Percentiles rank a stretch among this genome's conserved stretches.
These are phyloP conservation scores for Chaetorhynchus papuensis DNA, from an alignment of 2,113 vertebrate genomes.

Conservation along the genomic window DNA sequence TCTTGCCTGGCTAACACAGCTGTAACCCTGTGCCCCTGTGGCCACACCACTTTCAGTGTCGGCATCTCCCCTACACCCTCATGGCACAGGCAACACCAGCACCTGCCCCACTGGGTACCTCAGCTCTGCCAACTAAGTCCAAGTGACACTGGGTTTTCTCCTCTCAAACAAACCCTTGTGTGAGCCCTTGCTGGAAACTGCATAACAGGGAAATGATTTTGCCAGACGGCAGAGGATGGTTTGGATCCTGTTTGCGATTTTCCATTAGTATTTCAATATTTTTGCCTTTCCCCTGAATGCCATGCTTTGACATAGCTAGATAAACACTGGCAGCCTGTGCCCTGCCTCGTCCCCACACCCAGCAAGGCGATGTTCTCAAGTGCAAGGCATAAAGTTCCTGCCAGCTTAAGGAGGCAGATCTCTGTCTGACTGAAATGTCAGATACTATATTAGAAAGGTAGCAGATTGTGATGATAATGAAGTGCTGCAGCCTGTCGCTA, in stretches of 20 bases:
- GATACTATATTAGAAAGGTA: constrained; percentile 41
- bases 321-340: background rate
- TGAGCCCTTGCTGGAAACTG: background rate
- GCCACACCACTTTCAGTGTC: rapidly evolving
- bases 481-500: constrained; percentile 58
- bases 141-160: background rate
- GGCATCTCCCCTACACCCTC: background rate
- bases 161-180: background rate
- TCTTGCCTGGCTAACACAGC: background rate
- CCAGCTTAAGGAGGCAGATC: background rate
- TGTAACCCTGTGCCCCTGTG: background rate
- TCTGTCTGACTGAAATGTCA: constrained; percentile 53
- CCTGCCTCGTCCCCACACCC: background rate
- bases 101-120: rapidly evolving
- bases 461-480: constrained; percentile 63
- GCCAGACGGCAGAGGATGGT: background rate
- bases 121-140: background rate
- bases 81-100: too few relatives aligned
- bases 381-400: background rate
- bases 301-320: background rate
- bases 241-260: background rate
- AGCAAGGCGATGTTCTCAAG: background rate
- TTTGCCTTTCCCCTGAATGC: background rate
- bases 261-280: background rate
- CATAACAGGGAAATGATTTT: background rate